A percentile compares a stretch with the other conserved stretches of the same genome.
Conservation (phyloP, 2,797 vertebrate genomes). For the Gastrophryne carolinensis region DNA sequence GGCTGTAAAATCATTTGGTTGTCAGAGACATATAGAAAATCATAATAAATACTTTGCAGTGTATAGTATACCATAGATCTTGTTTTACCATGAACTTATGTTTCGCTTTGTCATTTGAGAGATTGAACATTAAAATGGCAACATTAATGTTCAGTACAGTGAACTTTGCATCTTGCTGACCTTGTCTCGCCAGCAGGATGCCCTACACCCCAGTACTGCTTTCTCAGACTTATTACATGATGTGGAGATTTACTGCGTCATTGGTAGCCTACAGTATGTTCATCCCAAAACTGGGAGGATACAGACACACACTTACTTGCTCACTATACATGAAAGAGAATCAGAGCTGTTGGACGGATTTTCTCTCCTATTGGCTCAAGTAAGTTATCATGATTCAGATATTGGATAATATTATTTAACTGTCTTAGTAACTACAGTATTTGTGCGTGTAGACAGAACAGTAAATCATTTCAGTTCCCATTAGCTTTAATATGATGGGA, state of each 20-base stretch:
- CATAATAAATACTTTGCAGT: background rate
- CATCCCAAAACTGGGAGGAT: constrained; percentile 41
- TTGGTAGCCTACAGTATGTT: background rate
- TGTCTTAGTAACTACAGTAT: too few relatives aligned
- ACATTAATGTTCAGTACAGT: constrained; percentile 1
- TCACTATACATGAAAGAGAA: background rate
- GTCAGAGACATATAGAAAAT: constrained; percentile 9
- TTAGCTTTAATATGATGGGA: too few relatives aligned
- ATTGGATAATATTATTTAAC: background rate
- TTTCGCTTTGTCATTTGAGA: background rate
- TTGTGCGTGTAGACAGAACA: too few relatives aligned
- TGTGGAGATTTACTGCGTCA: background rate
- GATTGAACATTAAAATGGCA: constrained; percentile 13
- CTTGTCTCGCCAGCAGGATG: background rate
- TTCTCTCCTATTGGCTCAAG: background rate
- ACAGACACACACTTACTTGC: background rate
- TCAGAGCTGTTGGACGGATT: background rate
- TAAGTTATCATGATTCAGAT: background rate
- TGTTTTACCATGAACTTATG: background rate
- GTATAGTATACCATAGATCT: background rate
- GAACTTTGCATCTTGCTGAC: constrained; percentile 43
- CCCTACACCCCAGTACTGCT: background rate
- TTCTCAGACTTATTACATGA: constrained; percentile 5
- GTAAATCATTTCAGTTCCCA: too few relatives aligned
- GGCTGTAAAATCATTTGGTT: background rate